Conservation (phyloP, 2,113 vertebrate genomes). For the Neopipo cinnamomea region DNA sequence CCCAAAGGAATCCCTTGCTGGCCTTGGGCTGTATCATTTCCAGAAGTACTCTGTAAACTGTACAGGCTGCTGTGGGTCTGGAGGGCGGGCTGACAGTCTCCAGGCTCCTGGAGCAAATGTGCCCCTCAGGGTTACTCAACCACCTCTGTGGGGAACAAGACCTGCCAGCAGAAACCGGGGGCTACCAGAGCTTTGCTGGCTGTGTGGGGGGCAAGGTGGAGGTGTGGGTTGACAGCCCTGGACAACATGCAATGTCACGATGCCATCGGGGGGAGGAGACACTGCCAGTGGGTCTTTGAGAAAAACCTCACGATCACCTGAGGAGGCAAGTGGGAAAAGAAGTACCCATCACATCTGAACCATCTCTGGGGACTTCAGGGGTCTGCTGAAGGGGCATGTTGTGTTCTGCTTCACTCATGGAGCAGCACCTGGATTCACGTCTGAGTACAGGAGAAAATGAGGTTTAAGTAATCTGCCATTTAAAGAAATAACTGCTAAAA, state of each 20-base stretch:
- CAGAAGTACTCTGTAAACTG: neutral
- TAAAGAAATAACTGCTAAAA: conserved; percentile 4
- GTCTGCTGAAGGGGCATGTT: neutral
- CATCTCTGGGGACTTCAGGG: rapidly evolving
- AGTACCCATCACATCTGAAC: rapidly evolving
- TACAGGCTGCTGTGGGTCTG: neutral
- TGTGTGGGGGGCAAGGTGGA: rapidly evolving
- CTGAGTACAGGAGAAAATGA: neutral
- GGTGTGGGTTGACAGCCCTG: neutral
- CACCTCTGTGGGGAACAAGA: neutral
- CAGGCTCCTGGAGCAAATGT: neutral
- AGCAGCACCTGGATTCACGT: neutral
- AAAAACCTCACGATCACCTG: neutral
- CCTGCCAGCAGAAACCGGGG: neutral
- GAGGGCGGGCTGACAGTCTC: neutral
- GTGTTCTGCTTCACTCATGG: neutral
- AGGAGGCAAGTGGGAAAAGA: neutral
- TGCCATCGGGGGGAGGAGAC: neutral
- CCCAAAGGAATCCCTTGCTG: neutral
- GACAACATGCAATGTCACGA: no score
- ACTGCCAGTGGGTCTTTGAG: neutral
- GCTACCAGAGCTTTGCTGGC: neutral
- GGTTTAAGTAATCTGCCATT: neutral
- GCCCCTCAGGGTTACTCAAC: neutral
- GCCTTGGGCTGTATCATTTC: neutral